phyloP scores from a whole-genome alignment of 2,113 vertebrate genomes.

The Oxyruncus cristatus region DNA sequence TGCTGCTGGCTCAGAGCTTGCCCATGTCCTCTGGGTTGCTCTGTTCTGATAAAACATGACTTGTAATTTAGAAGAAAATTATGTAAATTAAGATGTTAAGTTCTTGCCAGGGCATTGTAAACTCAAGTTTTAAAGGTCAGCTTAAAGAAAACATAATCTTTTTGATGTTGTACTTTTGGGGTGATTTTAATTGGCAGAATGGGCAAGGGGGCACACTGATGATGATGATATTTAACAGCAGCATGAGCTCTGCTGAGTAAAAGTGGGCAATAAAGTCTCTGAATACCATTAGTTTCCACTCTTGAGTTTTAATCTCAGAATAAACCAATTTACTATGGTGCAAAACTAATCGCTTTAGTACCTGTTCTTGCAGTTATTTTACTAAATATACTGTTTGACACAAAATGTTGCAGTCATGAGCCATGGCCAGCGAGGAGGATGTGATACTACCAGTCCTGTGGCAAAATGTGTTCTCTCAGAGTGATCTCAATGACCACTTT shows the following conservation, averaged over 20 bases:
- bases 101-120: conserved; percentile 31
- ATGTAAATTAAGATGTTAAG: conserved; percentile 49
- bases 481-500: not conserved
- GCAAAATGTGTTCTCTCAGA: not conserved
- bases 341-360: not conserved
- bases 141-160: conserved; percentile 1
- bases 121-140: conserved; percentile 60
- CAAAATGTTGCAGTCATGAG: not conserved
- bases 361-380: not conserved
- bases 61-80: conserved; percentile 49
- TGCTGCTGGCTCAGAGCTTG: conserved; percentile 25
- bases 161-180: conserved; percentile 24
- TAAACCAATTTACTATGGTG: not conserved
- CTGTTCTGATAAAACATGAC: conserved; percentile 12
- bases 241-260: not conserved
- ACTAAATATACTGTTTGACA: not conserved
- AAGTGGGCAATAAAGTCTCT: not conserved
- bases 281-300: not conserved
- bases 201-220: not conserved
- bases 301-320: not conserved
- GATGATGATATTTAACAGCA: conserved; percentile 8
- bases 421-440: not conserved
- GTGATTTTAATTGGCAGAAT: conserved; percentile 1
- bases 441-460: not conserved
- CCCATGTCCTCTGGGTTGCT: conserved; percentile 28